These are phyloP conservation scores for Equus quagga DNA, from an alignment of 2,113 vertebrate species.

Conservation along the genomic window DNA sequence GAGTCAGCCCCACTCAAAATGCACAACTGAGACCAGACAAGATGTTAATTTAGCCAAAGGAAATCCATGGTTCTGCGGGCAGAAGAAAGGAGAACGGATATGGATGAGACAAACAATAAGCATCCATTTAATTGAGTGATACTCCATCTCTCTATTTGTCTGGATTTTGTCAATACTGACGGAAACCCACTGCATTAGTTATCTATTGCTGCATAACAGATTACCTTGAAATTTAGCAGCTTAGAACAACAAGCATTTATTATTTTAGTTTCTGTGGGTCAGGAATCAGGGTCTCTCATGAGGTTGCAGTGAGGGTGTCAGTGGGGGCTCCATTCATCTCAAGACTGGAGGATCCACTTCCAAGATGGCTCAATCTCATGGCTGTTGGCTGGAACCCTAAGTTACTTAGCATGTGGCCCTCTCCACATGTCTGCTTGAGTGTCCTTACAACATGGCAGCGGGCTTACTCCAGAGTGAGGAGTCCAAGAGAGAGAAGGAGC, in stretches of 20 bases:
- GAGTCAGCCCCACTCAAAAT: not conserved
- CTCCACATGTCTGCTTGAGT: not conserved
- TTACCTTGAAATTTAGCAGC: not conserved
- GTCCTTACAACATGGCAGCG: not conserved
- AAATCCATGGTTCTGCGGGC: not conserved
- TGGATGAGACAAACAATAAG: not conserved
- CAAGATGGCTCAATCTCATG: not conserved
- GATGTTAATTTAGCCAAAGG: not conserved
- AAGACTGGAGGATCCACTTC: not conserved
- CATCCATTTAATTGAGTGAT: not conserved
- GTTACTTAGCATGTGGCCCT: not conserved
- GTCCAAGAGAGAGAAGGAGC: not conserved
- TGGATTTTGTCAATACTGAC: not conserved
- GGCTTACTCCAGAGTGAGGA: not conserved
- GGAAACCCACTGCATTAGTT: not conserved
- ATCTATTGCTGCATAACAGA: not conserved
- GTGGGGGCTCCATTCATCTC: not conserved
- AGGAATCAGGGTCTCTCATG: not conserved
- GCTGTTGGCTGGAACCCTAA: too few relatives aligned
- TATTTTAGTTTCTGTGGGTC: not conserved
- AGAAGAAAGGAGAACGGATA: not conserved
- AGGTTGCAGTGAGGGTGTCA: not conserved
- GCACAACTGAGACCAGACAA: not conserved
- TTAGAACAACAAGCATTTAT: not conserved
- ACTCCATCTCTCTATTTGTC: not conserved